phyloP scores from a whole-genome alignment of 2,888 invertebrate species.

The Acrobasis consociella region DNA sequence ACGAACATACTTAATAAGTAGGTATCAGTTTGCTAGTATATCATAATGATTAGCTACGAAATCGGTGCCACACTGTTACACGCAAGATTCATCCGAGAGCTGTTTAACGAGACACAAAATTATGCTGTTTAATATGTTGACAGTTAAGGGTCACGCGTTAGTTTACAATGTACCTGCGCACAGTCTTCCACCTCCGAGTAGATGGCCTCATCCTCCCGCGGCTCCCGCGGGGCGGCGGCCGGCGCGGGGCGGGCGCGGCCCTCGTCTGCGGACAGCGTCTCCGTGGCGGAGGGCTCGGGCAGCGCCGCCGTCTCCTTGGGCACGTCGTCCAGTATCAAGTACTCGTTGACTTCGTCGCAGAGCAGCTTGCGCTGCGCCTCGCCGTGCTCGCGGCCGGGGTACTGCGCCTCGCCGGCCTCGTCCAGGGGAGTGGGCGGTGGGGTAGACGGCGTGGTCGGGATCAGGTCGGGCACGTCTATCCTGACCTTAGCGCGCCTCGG shows the following conservation, averaged over 20 bases:
- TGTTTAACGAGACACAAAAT: too few species aligned
- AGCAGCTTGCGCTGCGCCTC: slow-evolving; percentile 41
- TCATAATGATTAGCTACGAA: too few species aligned
- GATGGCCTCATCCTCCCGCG: slow-evolving; percentile 54
- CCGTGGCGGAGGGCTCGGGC: slow-evolving; percentile 64
- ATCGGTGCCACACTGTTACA: too few species aligned
- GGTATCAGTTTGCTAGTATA: too few species aligned
- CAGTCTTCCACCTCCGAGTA: slow-evolving; percentile 69
- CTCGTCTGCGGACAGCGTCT: slow-evolving; percentile 14
- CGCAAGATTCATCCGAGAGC: too few species aligned
- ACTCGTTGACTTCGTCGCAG: slow-evolving; percentile 53
- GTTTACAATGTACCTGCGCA: slow-evolving; percentile 54
- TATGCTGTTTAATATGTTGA: too few species aligned
- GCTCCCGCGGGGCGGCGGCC: slow-evolving; percentile 10
- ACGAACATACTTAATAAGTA: too few species aligned
- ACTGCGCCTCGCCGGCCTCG: slow-evolving; percentile 41
- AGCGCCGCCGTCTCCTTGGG: slow-evolving; percentile 58
- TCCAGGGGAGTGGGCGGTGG: slow-evolving; percentile 46
- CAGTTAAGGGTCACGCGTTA: slow-evolving; percentile 11
- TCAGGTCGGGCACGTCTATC: slow-evolving; percentile 51
- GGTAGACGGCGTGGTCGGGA: slow-evolving; percentile 43
- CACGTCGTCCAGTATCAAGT: slow-evolving; percentile 61
- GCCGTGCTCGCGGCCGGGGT: slow-evolving; percentile 43
- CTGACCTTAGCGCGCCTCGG: slow-evolving; percentile 43
- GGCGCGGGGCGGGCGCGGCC: slow-evolving; percentile 21